Base-by-base conservation (phyloP, 2,888 invertebrate genomes). In the Troglohyphantes excavatus region DNA sequence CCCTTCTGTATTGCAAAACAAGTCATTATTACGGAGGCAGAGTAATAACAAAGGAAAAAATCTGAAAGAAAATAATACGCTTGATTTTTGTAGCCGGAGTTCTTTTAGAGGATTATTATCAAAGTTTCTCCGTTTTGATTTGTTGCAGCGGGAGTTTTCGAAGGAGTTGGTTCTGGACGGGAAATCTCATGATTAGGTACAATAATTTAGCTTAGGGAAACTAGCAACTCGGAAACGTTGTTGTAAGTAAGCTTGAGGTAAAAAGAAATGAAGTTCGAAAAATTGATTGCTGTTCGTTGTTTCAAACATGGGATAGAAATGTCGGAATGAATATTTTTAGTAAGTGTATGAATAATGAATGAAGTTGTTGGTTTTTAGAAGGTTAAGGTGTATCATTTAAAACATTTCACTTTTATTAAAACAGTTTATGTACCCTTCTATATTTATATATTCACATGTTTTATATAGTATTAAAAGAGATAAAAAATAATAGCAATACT, bases 1-100 rank as follows among this genome's bases (percentile, higher is more conserved):
- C 23, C 33, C 13, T 39, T 53, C 2, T 68, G 70, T 82, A 61
- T 70, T 70, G 33, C 79, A 82, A 82, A 82, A 82, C 70, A 72
- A 19, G 39, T 82, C 82, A 82, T 82, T 82, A 82, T 33, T n/a
- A 21, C 5, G 81, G 7, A 46, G 29, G 27, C 5, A 19, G 17
- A 59, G 53, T n/a, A 65, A 33, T 43, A 43, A 65, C 61, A 63
- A 78, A 65, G 21, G 33, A n/a, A 23, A 65, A 65, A 13, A n/a
- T 27, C 27, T 21, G 43, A n/a, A 17, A 26, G 29, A 78, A 78
- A 78, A 78, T 78, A 78, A 78, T 39, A 81, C 67, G 21, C 46
- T 53, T 68, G 53, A 81, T 81, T 78, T 78, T 81, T 81, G 53
- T 53, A 23, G 46, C 53, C 17, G 19, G 19, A 43, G 46, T 68